These are phyloP conservation scores for Calycopis cecrops DNA, from an alignment of 1,140 invertebrate species.

Conservation along the genomic window DNA sequence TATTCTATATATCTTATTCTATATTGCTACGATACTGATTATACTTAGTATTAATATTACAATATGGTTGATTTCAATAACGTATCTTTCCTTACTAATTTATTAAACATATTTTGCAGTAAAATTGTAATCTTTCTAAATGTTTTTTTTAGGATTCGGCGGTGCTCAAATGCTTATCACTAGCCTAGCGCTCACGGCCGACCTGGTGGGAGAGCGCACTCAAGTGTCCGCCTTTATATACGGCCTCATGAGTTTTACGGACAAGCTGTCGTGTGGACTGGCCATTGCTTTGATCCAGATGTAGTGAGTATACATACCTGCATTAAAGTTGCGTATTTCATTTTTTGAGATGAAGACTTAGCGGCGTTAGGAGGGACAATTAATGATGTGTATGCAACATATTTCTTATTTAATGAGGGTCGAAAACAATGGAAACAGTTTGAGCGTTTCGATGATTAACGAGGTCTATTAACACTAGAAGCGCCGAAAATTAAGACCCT, in stretches of 20 bases:
- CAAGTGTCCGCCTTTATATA: slow-evolving; percentile 95
- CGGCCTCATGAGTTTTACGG: slow-evolving; percentile 96
- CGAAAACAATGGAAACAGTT: too few relatives aligned
- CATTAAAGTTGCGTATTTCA: background rate
- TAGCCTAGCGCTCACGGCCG: slow-evolving; percentile 91
- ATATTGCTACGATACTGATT: too few relatives aligned
- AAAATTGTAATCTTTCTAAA: background rate
- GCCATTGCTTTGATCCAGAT: slow-evolving; percentile 88
- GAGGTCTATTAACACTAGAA: too few relatives aligned
- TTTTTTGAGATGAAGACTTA: too few relatives aligned
- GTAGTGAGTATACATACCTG: slow-evolving; percentile 67
- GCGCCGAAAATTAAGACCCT: too few relatives aligned
- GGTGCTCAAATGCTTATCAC: slow-evolving; percentile 92
- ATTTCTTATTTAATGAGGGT: too few relatives aligned
- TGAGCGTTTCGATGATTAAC: too few relatives aligned
- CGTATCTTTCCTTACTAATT: background rate
- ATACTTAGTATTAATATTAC: too few relatives aligned
- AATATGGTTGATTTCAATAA: background rate
- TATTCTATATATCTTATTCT: too few relatives aligned
- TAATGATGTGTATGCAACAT: too few relatives aligned
- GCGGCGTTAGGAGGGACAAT: too few relatives aligned
- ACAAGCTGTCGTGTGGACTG: slow-evolving; percentile 93
- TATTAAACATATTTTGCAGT: background rate
- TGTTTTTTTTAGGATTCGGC: slow-evolving; percentile 78
- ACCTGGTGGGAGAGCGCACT: slow-evolving; percentile 91